Evolutionary conservation across 2,888 invertebrate species (phyloP).

Genomic region (Torymus aiolomorphi): DNA sequence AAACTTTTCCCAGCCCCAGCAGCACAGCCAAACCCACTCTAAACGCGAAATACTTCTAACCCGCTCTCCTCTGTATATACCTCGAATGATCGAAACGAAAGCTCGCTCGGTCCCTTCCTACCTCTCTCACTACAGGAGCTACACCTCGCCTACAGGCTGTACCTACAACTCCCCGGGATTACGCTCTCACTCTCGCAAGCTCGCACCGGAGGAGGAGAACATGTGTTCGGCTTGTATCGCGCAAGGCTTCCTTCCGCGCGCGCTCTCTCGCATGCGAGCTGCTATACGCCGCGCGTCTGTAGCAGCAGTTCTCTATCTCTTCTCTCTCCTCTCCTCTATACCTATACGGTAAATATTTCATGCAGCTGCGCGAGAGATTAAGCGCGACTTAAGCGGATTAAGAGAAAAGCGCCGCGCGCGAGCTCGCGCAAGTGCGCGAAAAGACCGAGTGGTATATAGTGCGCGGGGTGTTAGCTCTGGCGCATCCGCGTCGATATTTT

Average conservation of each 20-base stretch:
- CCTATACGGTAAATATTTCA: constrained; percentile 72
- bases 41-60: too few species aligned
- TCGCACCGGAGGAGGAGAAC: constrained; percentile 63
- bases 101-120: too few species aligned
- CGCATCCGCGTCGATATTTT: constrained; percentile 44
- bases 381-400: constrained; percentile 71
- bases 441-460: background rate
- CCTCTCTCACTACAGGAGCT: too few species aligned
- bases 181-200: background rate
- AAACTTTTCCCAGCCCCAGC: too few species aligned
- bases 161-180: background rate
- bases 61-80: too few species aligned
- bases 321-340: background rate
- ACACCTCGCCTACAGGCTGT: too few species aligned
- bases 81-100: too few species aligned
- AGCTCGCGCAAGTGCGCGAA: constrained; percentile 38
- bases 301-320: background rate
- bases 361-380: constrained; percentile 69
- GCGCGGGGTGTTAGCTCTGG: background rate
- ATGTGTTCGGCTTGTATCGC: constrained; percentile 73
- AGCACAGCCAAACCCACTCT: too few species aligned
- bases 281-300: constrained; percentile 16
- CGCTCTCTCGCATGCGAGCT: too few species aligned
- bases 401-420: constrained; percentile 58
- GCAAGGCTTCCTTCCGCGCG: constrained; percentile 69